phyloP scores from a whole-genome alignment of 2,113 vertebrate species.

The Collichthys lucidus region DNA sequence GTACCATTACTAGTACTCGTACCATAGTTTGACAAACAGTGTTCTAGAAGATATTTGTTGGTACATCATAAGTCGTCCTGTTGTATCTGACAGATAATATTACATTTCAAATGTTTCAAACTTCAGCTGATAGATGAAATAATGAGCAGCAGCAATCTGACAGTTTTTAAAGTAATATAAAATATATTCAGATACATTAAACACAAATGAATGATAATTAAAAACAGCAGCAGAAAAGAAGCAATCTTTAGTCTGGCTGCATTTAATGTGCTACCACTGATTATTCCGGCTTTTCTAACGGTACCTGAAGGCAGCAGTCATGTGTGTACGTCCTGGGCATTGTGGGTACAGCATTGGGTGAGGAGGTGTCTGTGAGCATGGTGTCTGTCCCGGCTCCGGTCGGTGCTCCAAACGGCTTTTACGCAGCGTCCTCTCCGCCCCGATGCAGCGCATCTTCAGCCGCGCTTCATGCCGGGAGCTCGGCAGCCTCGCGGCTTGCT shows the following conservation, averaged over 20 bases:
- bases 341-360: conserved; percentile 74
- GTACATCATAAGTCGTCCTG: too few species aligned
- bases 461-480: conserved; percentile 54
- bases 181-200: too few species aligned
- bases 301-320: conserved; percentile 49
- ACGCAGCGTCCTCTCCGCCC: background rate
- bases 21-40: too few species aligned
- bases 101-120: background rate
- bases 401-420: background rate
- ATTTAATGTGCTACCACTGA: background rate
- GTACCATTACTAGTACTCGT: too few species aligned
- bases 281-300: conserved; percentile 12
- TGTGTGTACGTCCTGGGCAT: conserved; percentile 47
- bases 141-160: background rate
- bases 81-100: background rate
- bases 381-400: background rate
- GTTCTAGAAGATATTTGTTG: too few species aligned
- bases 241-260: too few species aligned
- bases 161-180: too few species aligned
- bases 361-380: conserved; percentile 7
- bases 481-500: conserved; percentile 24
- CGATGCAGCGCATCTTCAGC: conserved; percentile 64
- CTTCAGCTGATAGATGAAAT: background rate
- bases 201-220: too few species aligned
- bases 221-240: too few species aligned